Conservation (phyloP, 2,113 vertebrate genomes). For the Brienomyrus brachyistius region DNA sequence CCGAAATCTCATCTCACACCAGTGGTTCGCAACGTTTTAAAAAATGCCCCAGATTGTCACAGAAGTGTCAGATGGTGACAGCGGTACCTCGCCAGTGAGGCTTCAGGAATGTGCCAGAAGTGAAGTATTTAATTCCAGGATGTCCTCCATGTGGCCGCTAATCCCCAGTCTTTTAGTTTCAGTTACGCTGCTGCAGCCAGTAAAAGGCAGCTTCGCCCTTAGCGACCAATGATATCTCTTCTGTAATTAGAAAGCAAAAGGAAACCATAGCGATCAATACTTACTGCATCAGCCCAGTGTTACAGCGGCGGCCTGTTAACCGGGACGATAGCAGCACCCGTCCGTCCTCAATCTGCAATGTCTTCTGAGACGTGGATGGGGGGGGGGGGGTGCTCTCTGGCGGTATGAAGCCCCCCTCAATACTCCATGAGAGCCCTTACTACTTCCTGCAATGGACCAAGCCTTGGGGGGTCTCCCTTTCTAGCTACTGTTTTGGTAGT, state of each 20-base stretch:
- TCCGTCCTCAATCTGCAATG: background rate
- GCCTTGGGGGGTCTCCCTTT: background rate
- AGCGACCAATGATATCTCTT: background rate
- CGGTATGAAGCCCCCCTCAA: background rate
- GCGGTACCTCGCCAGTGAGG: background rate
- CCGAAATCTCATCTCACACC: background rate
- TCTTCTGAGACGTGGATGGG: background rate
- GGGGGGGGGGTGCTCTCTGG: background rate
- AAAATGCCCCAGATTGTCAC: background rate
- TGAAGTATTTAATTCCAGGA: background rate
- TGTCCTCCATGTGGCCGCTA: background rate
- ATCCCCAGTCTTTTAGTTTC: background rate
- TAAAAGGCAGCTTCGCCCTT: background rate
- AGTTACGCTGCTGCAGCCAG: background rate
- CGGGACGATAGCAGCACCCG: background rate
- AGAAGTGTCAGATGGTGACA: background rate
- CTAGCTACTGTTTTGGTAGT: background rate
- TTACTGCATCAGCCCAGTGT: background rate
- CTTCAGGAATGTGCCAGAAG: background rate
- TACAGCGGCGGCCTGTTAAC: background rate
- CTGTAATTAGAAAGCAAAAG: slow-evolving; percentile 4
- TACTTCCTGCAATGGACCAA: background rate
- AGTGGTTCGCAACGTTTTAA: background rate
- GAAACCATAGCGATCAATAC: background rate
- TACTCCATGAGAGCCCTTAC: background rate